Evolutionary conservation across 35 echinoderm and acorn worm genomes (phyloP), one percentile per base, ranked within the genome.

Genomic region (Lytechinus pictus): DNA sequence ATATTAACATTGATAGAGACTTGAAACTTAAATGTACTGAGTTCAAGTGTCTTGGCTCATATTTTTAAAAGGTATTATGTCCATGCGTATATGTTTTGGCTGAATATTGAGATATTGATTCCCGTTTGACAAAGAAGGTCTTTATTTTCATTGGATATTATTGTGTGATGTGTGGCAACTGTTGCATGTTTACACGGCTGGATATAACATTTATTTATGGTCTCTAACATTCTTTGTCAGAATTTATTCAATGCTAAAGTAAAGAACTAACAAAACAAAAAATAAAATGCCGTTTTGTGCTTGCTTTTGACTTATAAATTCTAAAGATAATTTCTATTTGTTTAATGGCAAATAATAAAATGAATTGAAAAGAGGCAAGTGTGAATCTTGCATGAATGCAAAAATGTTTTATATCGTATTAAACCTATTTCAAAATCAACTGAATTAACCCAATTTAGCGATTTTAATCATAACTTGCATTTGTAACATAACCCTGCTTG

Each of bases 101-200:
- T 79, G 66, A 79, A 79, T 79, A 79, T 79, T 24, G 14, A 79
- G 12, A 79, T 79, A 79, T 79, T 79, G n/a, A 79, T 79, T 79
- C 66, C 66, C 66, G 19, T 79, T 79, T 79, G 19, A 79, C 66
- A 79, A 79, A 79, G 66, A 16, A 4, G 19, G 33, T 44, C 33
- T 44, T 44, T 24, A 24, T 79, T 58, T 79, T 79, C 66, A 24
- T 79, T 79, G 66, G 66, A 79, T 79, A 24, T 44, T 44, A 44
- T 79, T 79, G 66, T 79, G 66, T 79, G 66, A 79, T 79, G 66
- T 79, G 66, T 79, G 66, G 66, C 66, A n/a, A 79, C 66, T 79
- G 4, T 79, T 4, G 19, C 14, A 79, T 79, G 66, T 79, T 79
- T 24, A 79, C 16, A 79, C 19, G 66, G 66, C 66, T 24, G 66